Evolutionary conservation across 2,113 vertebrate species (phyloP).

Genomic region (Paramisgurnus dabryanus): DNA sequence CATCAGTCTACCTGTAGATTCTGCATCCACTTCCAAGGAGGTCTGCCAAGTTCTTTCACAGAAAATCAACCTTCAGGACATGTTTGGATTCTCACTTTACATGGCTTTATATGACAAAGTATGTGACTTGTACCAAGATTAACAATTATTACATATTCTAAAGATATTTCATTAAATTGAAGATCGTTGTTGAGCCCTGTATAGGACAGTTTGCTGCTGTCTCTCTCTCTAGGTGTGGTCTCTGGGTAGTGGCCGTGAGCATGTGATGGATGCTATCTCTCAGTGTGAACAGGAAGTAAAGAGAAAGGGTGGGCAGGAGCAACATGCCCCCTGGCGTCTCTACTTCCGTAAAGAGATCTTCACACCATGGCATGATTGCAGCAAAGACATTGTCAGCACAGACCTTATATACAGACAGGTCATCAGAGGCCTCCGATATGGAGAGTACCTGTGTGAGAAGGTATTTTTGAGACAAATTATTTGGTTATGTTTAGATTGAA

Average conservation of each 20-base stretch:
- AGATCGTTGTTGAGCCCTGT: not conserved
- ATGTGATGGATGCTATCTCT: constrained; percentile 91
- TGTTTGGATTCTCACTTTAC: constrained; percentile 92
- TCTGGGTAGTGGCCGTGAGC: constrained; percentile 84
- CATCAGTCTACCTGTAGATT: constrained; percentile 83
- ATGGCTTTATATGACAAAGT: constrained; percentile 93
- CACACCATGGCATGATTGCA: constrained; percentile 89
- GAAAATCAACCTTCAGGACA: constrained; percentile 81
- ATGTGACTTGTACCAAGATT: constrained; percentile 1
- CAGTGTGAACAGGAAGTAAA: constrained; percentile 91
- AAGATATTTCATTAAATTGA: no score
- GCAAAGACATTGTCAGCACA: constrained; percentile 83
- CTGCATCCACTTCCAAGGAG: constrained; percentile 87
- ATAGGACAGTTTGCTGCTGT: not conserved
- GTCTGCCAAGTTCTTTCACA: constrained; percentile 82
- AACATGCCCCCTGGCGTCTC: constrained; percentile 88
- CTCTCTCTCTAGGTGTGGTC: constrained; percentile 82
- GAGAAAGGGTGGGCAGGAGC: constrained; percentile 81
- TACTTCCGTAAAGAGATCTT: constrained; percentile 96
- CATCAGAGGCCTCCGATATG: constrained; percentile 82
- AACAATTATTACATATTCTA: no score
- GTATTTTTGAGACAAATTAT: not conserved
- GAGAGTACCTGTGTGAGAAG: constrained; percentile 84
- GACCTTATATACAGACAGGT: constrained; percentile 92
- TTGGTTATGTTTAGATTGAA: not conserved